Conservation (phyloP, 2,888 invertebrate species). For the Phorcus lineatus region DNA sequence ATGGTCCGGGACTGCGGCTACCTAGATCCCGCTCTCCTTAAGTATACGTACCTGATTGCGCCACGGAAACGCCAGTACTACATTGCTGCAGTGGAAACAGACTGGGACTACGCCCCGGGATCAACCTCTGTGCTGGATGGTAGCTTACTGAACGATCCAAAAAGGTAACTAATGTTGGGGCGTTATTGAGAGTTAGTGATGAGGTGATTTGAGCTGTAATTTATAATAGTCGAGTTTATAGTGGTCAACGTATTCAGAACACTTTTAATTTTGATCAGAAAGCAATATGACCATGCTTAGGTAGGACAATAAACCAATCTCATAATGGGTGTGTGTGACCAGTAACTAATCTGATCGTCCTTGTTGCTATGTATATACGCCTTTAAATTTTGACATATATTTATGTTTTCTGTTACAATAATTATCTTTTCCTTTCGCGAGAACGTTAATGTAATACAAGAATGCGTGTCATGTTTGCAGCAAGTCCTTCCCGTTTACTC, state of each 20-base stretch:
- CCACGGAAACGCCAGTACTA: constrained; percentile 42
- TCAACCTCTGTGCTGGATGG: constrained; percentile 45
- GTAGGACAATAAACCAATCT: too few relatives aligned
- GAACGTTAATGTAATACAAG: background rate
- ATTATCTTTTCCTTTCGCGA: background rate
- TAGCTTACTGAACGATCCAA: constrained; percentile 33
- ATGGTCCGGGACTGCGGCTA: constrained; percentile 42
- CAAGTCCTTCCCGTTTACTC: constrained; percentile 19
- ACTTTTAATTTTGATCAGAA: background rate
- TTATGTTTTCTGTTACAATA: too few relatives aligned
- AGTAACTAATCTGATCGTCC: too few relatives aligned
- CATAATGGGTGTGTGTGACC: too few relatives aligned
- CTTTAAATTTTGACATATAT: too few relatives aligned
- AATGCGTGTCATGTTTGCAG: constrained; percentile 8
- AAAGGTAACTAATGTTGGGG: constrained; percentile 24
- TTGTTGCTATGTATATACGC: too few relatives aligned
- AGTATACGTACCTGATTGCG: constrained; percentile 33
- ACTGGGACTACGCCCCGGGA: constrained; percentile 51
- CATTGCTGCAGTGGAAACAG: constrained; percentile 52
- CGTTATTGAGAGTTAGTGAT: background rate
- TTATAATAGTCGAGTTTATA: background rate
- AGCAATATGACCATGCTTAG: too few relatives aligned
- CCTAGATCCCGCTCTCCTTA: constrained; percentile 12
- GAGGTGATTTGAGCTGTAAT: too few relatives aligned
- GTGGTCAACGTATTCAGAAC: background rate